A percentile compares a stretch with the other conserved stretches of the same genome.
phyloP scores from a whole-genome alignment of 1,140 invertebrate genomes.

The Macrobrachium rosenbergii region DNA sequence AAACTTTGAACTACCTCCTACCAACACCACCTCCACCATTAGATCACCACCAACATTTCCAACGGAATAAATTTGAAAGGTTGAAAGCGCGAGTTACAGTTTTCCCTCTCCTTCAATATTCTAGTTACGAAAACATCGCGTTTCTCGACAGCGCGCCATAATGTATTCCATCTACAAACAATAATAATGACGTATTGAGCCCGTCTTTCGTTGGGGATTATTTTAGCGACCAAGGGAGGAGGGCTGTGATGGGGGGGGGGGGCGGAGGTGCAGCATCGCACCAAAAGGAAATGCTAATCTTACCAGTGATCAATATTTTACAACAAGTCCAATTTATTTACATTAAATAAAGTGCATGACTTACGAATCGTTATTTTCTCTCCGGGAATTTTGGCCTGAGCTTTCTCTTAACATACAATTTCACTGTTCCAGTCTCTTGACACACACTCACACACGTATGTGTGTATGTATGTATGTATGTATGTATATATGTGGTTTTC shows the following conservation, averaged over 20 bases:
- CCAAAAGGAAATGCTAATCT: background rate
- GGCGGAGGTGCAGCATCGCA: background rate
- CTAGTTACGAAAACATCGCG: conserved; percentile 48
- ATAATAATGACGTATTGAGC: conserved; percentile 58
- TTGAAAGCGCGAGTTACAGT: conserved; percentile 18
- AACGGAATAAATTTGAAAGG: conserved; percentile 30
- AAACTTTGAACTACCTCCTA: background rate
- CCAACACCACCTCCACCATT: background rate
- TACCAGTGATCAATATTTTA: too few species aligned
- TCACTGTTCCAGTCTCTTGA: too few species aligned
- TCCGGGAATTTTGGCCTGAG: too few species aligned
- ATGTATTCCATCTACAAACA: conserved; percentile 59
- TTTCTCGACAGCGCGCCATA: conserved; percentile 29
- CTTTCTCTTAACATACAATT: too few species aligned
- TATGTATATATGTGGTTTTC: background rate
- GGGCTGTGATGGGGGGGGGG: background rate
- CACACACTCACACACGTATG: too few species aligned
- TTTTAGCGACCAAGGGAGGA: background rate
- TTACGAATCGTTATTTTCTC: too few species aligned
- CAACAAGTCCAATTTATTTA: too few species aligned
- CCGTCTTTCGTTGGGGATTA: background rate
- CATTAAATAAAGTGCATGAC: too few species aligned
- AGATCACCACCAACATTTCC: conserved; percentile 9
- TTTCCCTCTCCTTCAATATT: conserved; percentile 44
- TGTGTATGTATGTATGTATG: background rate